Evolutionary conservation across 2,888 invertebrate genomes (phyloP).

Genomic region (Melipona beecheii): DNA sequence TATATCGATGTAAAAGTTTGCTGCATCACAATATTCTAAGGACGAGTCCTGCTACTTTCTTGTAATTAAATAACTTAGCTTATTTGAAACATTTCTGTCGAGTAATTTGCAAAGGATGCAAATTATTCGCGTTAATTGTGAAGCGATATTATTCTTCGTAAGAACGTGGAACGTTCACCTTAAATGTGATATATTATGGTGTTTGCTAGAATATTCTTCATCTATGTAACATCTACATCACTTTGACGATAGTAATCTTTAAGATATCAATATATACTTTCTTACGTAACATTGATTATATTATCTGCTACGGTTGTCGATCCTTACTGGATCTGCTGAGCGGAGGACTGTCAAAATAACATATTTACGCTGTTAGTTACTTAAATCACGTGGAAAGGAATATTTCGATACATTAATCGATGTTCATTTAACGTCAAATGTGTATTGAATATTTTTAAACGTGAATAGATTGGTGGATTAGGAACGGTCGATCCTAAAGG

Average conservation of each 20-base stretch:
- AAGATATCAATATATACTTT: slow-evolving; percentile 37
- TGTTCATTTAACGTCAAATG: not conserved
- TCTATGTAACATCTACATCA: slow-evolving; percentile 39
- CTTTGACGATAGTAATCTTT: slow-evolving; percentile 39
- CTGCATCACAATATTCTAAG: not conserved
- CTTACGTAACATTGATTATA: slow-evolving; percentile 47
- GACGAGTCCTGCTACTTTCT: not conserved
- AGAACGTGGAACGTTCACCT: not conserved
- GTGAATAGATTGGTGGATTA: slow-evolving; percentile 39
- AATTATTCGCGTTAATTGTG: not conserved
- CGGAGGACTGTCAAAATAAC: slow-evolving; percentile 30
- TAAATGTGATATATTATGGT: slow-evolving; percentile 19
- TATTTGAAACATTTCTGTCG: slow-evolving; percentile 10
- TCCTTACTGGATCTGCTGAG: slow-evolving; percentile 39
- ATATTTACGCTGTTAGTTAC: not conserved
- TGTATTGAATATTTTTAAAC: not conserved
- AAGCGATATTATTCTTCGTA: slow-evolving; percentile 23
- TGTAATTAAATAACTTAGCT: not conserved
- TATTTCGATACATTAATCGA: not conserved
- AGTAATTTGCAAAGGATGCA: not conserved
- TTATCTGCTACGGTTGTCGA: slow-evolving; percentile 23
- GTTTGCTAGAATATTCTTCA: slow-evolving; percentile 17
- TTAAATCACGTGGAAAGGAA: slow-evolving; percentile 13
- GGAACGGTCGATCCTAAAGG: slow-evolving; percentile 37
- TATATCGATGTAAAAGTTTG: not conserved